These are phyloP conservation scores for Haemorhous mexicanus DNA, from an alignment of 2,113 vertebrate genomes.

Conservation along the genomic window DNA sequence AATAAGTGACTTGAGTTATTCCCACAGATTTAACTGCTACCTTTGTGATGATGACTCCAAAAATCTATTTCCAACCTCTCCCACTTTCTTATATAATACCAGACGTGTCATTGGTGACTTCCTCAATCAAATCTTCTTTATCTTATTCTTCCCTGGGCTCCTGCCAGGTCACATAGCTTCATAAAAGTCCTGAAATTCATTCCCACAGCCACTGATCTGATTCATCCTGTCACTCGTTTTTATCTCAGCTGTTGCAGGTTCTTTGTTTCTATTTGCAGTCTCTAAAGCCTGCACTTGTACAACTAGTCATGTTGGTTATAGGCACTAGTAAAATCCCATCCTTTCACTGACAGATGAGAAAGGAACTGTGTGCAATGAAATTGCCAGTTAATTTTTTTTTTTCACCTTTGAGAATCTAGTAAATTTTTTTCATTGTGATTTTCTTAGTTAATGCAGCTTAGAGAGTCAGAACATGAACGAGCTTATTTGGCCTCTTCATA, in stretches of 20 bases:
- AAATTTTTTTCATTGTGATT: not conserved
- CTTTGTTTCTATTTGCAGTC: not conserved
- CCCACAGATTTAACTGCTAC: constrained; percentile 8
- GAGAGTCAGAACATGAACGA: not conserved
- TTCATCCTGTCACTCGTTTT: constrained; percentile 6
- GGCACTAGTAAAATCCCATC: not conserved
- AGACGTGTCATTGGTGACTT: not conserved
- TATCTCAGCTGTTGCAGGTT: not conserved
- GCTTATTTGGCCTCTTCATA: not conserved
- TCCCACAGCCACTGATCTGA: constrained; percentile 16
- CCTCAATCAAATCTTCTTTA: not conserved
- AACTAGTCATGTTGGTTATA: not conserved
- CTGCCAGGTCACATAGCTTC: constrained; percentile 26
- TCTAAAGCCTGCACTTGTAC: not conserved
- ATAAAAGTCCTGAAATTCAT: constrained; percentile 8
- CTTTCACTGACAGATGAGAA: not conserved
- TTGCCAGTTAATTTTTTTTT: not conserved
- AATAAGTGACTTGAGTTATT: constrained; percentile 13
- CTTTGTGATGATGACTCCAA: not conserved
- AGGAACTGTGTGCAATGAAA: not conserved
- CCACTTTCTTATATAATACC: not conserved
- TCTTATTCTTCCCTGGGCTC: not conserved
- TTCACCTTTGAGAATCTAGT: not conserved
- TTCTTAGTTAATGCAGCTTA: not conserved
- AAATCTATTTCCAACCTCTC: constrained; percentile 30